phyloP scores from a whole-genome alignment of 2,113 vertebrate genomes.

The Apodemus speciosus region DNA sequence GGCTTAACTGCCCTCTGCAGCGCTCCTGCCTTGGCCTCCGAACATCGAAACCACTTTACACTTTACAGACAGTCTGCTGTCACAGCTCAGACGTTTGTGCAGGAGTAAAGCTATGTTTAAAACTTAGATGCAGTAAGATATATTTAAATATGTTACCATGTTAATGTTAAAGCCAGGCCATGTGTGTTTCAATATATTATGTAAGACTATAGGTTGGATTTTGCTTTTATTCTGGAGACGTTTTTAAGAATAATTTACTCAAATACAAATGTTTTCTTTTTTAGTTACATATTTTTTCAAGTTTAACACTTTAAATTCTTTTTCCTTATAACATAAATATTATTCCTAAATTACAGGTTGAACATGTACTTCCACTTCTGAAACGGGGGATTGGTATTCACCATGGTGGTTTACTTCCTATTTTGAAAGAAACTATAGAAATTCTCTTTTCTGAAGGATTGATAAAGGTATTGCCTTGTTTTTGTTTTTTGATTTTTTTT shows the following conservation, averaged over 20 bases:
- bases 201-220: neutral
- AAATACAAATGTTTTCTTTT: neutral
- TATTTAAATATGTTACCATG: neutral
- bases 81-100: neutral
- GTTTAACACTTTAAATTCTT: neutral
- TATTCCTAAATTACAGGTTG: conserved; percentile 83
- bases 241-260: neutral
- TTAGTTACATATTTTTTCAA: neutral
- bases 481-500: neutral
- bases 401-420: conserved; percentile 97
- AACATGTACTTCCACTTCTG: conserved; percentile 93
- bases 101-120: neutral
- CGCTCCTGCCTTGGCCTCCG: neutral
- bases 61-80: neutral
- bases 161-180: neutral
- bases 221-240: conserved; percentile 19
- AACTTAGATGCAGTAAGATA: neutral
- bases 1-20: neutral
- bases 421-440: conserved; percentile 98
- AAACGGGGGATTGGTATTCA: conserved; percentile 98
- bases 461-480: conserved; percentile 90
- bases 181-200: neutral
- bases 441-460: conserved; percentile 98
- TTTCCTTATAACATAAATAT: neutral
- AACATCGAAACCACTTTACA: too few relatives aligned